These are phyloP conservation scores for Sarcophaga variegata DNA, from an alignment of 2,888 invertebrate species.

Conservation along the genomic window DNA sequence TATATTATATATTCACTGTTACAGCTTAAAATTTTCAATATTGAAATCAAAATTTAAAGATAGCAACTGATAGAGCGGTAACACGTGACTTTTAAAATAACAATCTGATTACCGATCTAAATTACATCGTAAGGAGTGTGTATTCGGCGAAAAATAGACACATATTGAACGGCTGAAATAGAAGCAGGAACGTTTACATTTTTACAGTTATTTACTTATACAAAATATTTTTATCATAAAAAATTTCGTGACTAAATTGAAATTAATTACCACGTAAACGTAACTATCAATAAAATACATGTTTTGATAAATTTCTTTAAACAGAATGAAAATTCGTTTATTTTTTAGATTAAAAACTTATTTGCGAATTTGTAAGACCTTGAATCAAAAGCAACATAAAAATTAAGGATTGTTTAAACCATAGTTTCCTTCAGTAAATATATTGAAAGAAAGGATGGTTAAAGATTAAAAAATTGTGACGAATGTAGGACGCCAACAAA, in stretches of 20 bases:
- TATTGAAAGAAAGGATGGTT: too few species aligned
- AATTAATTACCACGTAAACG: neutral
- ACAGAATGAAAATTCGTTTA: too few species aligned
- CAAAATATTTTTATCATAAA: neutral
- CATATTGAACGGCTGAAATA: neutral
- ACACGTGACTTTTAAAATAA: slow-evolving; percentile 63
- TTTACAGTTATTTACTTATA: neutral
- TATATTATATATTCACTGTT: slow-evolving; percentile 6
- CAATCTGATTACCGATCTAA: slow-evolving; percentile 50
- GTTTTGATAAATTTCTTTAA: too few species aligned
- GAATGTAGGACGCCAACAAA: too few species aligned
- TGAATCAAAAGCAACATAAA: too few species aligned
- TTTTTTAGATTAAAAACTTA: too few species aligned
- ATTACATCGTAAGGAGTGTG: neutral
- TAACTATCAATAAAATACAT: too few species aligned
- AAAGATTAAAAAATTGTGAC: too few species aligned
- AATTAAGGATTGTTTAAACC: too few species aligned
- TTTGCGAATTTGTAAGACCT: too few species aligned
- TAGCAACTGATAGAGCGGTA: slow-evolving; percentile 40
- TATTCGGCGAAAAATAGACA: too few species aligned
- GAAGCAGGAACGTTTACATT: slow-evolving; percentile 13
- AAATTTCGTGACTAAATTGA: neutral
- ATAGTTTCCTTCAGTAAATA: too few species aligned
- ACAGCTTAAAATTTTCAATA: slow-evolving; percentile 37
- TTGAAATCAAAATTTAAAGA: slow-evolving; percentile 48